Evolutionary conservation across 2,113 vertebrate genomes (phyloP).

Genomic region (Gasterosteus nipponicus): DNA sequence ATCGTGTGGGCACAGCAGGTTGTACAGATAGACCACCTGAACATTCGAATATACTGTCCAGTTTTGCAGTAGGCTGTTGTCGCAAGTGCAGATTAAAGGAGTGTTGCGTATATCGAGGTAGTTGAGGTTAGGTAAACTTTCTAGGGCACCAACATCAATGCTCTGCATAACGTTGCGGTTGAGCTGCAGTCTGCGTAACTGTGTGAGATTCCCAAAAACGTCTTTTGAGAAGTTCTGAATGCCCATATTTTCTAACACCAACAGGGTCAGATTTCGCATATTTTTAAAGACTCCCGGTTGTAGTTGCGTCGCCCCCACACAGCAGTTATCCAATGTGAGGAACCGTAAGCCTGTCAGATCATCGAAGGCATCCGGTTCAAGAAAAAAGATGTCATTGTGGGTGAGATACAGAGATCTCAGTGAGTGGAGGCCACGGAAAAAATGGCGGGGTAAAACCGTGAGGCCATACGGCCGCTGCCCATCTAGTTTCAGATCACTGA

Average conservation of each 20-base stretch:
- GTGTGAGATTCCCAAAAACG: constrained; percentile 85
- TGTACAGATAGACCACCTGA: constrained; percentile 83
- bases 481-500: constrained; percentile 76
- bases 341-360: constrained; percentile 78
- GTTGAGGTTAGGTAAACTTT: constrained; percentile 73
- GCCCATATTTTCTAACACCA: constrained; percentile 84
- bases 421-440: constrained; percentile 77
- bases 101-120: constrained; percentile 86
- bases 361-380: constrained; percentile 80
- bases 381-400: constrained; percentile 74
- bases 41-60: constrained; percentile 71
- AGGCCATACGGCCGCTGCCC: constrained; percentile 75
- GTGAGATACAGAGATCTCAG: constrained; percentile 75
- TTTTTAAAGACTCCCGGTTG: constrained; percentile 85
- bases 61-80: constrained; percentile 74
- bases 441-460: constrained; percentile 57
- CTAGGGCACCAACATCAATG: constrained; percentile 68
- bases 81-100: constrained; percentile 84
- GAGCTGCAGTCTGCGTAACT: constrained; percentile 71
- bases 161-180: constrained; percentile 83
- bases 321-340: constrained; percentile 80
- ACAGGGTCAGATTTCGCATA: constrained; percentile 72
- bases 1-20: constrained; percentile 48
- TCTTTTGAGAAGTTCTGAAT: constrained; percentile 81
- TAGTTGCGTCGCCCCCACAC: constrained; percentile 74